A percentile compares a stretch with the other conserved stretches of the same genome.
phyloP scores from a whole-genome alignment of 2,797 vertebrate species.

The Megalops cyprinoides region DNA sequence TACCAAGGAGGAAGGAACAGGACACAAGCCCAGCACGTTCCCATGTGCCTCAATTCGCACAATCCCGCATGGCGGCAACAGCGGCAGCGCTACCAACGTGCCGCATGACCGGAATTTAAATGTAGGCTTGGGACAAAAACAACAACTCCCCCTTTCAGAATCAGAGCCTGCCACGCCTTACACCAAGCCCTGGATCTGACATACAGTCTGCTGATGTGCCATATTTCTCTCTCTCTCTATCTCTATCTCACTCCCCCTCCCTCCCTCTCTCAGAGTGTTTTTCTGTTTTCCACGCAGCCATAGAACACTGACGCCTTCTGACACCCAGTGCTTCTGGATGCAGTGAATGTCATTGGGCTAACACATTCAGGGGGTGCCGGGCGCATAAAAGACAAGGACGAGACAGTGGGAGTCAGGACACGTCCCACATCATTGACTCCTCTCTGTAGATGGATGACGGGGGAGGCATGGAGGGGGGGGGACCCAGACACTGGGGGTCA shows the following conservation, averaged over 20 bases:
- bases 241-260: neutral
- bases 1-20: neutral
- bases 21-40: neutral
- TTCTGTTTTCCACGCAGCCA: neutral
- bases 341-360: neutral
- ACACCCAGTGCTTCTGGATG: neutral
- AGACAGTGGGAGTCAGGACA: too few species aligned
- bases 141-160: neutral
- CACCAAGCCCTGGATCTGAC: neutral
- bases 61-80: neutral
- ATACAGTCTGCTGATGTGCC: neutral
- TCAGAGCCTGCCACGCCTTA: neutral
- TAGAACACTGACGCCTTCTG: neutral
- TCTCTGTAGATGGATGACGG: neutral
- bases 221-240: neutral
- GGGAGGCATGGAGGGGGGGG: neutral
- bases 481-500: neutral
- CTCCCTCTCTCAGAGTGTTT: neutral
- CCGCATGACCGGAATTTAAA: neutral
- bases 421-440: too few species aligned
- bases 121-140: neutral
- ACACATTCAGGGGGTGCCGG: neutral
- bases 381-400: too few species aligned
- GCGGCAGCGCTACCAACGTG: neutral
- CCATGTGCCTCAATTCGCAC: neutral